Evolutionary conservation across 1,140 invertebrate genomes (phyloP), one percentile per base, ranked within the genome.

Genomic region (Antheraea mylitta): DNA sequence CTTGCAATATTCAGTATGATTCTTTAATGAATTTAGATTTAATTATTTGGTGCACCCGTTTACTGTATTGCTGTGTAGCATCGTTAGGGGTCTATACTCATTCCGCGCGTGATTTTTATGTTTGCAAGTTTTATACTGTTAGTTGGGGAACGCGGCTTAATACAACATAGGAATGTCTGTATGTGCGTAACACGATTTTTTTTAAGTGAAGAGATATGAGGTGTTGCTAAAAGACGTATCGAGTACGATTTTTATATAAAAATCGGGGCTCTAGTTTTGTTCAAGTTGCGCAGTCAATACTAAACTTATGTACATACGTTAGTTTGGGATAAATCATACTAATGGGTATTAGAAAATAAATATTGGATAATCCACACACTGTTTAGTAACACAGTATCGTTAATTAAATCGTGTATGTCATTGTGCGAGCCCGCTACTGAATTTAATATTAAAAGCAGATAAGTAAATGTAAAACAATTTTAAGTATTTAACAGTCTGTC

Each of bases 401-500:
- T 10, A 53, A 45, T 62, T 22, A 30, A 30, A 13, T 63, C 61
- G 45, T 65, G 75, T 79, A 78, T 85, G 78, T 84, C 78, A 77
- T 81, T 84, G 81, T 87, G 82, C 78, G 80, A 83, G 80, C 77
- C 30, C 61, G 81, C 72, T 83, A 86, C 87, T 86, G 85, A 89
- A 89, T 90, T 89, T 79, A 79, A 83, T 83, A 81, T 73, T 75
- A 82, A 86, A 58, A 61, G 22, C 11, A 30, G 81, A 77, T 80
- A 78, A 78, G 60, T 79, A 82, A 78, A 87, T 90, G 86, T 91
- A 86, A 88, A 85, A 79, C 85, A 91, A 82, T 87, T 78, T 60
- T 82, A 87, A 86, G 79, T 87, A 89, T 89, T 86, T 89, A 89
- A 86, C 83, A 87, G 77, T 89, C 87, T 87, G 85, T 89, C 86